A percentile compares a stretch with the other conserved stretches of the same genome.
phyloP scores from a whole-genome alignment of 1,140 invertebrate species.

The Ips nitidus region DNA sequence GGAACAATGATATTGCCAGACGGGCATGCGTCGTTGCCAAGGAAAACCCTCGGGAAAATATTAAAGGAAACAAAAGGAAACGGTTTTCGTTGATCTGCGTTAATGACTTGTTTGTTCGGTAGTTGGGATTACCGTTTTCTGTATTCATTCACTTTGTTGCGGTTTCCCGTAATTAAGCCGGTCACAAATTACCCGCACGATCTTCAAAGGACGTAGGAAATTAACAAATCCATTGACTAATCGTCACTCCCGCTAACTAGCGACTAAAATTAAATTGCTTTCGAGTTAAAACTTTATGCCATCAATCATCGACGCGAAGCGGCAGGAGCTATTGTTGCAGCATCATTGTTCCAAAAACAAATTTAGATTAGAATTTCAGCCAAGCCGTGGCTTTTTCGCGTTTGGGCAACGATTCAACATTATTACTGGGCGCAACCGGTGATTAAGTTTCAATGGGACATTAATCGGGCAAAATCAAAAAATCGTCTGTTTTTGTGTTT shows the following conservation, averaged over 20 bases:
- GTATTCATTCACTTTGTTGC: conserved; percentile 27
- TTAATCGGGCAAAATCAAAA: not conserved
- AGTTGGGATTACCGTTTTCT: conserved; percentile 5
- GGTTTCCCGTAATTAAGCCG: conserved; percentile 23
- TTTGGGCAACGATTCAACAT: not conserved
- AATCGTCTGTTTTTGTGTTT: conserved; percentile 2
- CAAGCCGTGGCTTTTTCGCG: not conserved
- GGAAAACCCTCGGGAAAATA: not conserved
- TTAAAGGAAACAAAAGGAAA: not conserved
- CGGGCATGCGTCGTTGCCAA: conserved; percentile 12
- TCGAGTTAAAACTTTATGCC: conserved; percentile 19
- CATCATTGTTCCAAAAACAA: conserved; percentile 31
- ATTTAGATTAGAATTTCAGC: conserved; percentile 18
- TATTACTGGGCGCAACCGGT: not conserved
- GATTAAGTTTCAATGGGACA: not conserved
- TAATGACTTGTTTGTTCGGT: conserved; percentile 27
- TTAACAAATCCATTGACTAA: conserved; percentile 38
- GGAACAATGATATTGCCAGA: conserved; percentile 18
- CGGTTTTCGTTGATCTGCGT: conserved; percentile 2
- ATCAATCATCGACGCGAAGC: conserved; percentile 27
- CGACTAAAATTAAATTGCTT: conserved; percentile 35
- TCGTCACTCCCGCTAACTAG: conserved; percentile 32
- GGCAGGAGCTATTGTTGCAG: conserved; percentile 25
- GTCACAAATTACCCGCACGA: conserved; percentile 30
- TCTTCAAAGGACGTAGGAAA: conserved; percentile 30